Base-by-base conservation (phyloP, 2,888 invertebrate genomes). In the Sabatieria punctata region DNA sequence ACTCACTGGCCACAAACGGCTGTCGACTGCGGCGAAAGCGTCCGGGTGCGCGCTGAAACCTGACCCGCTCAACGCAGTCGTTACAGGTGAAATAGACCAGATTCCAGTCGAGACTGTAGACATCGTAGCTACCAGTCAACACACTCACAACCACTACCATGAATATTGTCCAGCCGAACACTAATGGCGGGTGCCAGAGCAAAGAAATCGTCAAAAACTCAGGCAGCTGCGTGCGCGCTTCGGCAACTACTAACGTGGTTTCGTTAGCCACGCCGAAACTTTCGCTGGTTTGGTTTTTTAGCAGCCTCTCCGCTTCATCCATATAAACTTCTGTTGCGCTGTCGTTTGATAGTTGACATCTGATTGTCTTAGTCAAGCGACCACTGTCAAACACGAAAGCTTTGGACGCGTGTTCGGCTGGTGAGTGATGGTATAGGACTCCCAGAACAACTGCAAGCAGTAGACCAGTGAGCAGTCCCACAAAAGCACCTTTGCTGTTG, bases 71-170 rank as follows among this genome's bases (percentile, higher is more conserved):
- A 15, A 15, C 25, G 15, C 36, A 21, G 19, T 37, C 18, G 23
- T 11, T 11, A 19, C 44, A 44, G 21, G 11, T 44, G 8, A 8
- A 44, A 21, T 22, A 22, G 6, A 44, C 37, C 36, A 44, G 22
- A 24, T 44, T 44, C 44, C 44, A 44, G 37, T 44, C 44, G 4
- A 44, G 19, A 15, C 6, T 24, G 37, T 44, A 44, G 22, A 44
- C n/a, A 19, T 44, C 44, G n/a, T 37, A 19, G 13, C 44, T 22
- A 19, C 36, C 36, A 23, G 44, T 44, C 13, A 37, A 4, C 19
- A 44, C 21, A 21, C 44, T 44, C 36, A 44, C 22, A 4, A 44
- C 15, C 19, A 44, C 6, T 4, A 36, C 18, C n/a, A 44, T 4
- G 6, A 44, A 15, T 15, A 21, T n/a, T 4, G 36, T 44, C 4